phyloP scores from a whole-genome alignment of 2,888 invertebrate species.

The Eurytoma californica region DNA sequence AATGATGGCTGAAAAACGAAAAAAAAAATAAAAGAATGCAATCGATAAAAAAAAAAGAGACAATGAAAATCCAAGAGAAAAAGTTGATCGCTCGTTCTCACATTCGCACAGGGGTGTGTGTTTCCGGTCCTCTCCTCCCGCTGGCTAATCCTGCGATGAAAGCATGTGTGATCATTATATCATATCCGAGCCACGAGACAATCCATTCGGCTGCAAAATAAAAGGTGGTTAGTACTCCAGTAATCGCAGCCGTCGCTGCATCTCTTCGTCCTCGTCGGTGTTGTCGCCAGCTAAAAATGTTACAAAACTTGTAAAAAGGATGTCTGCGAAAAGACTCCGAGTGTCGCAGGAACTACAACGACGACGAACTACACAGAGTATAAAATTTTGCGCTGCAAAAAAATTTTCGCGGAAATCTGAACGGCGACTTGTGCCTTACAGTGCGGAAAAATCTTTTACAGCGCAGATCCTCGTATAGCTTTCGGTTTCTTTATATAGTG shows the following conservation, averaged over 20 bases:
- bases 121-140: constrained; percentile 61
- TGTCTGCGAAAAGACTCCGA: too few relatives aligned
- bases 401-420: neutral
- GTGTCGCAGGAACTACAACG: neutral
- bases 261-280: neutral
- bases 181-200: constrained; percentile 80
- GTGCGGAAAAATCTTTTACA: constrained; percentile 20
- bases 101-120: constrained; percentile 55
- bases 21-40: constrained; percentile 2
- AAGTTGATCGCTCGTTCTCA: constrained; percentile 62
- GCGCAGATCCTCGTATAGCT: neutral
- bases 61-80: constrained; percentile 60
- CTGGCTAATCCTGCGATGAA: constrained; percentile 76
- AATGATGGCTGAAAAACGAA: constrained; percentile 30
- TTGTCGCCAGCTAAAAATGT: too few relatives aligned
- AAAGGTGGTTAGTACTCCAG: constrained; percentile 26
- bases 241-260: neutral
- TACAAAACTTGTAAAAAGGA: too few relatives aligned
- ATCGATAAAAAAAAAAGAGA: constrained; percentile 24
- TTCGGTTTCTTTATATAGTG: constrained; percentile 6
- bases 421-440: neutral
- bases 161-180: constrained; percentile 71
- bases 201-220: constrained; percentile 57
- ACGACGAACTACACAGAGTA: constrained; percentile 7
- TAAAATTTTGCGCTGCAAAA: constrained; percentile 8